Evolutionary conservation across 2,797 vertebrate genomes (phyloP).

Genomic region (Tamandua tetradactyla): DNA sequence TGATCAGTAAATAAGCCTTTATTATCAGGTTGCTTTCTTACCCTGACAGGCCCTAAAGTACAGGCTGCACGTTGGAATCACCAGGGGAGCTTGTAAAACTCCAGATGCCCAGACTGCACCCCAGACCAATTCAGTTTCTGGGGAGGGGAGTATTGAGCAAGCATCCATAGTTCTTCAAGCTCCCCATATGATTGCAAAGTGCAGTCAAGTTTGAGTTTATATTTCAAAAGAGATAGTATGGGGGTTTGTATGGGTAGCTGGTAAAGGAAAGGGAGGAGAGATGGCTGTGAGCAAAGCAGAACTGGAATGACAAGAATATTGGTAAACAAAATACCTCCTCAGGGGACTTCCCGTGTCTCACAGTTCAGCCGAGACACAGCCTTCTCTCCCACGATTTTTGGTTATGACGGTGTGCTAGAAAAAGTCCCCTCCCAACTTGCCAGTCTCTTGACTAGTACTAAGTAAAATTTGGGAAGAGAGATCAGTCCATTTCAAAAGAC

Average conservation of each 20-base stretch:
- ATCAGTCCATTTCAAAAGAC: background rate
- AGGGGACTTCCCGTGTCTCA: background rate
- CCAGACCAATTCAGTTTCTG: background rate
- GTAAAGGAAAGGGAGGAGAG: background rate
- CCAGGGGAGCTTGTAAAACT: background rate
- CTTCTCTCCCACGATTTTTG: background rate
- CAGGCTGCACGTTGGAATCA: background rate
- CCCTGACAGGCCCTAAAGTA: background rate
- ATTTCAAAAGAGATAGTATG: too few species aligned
- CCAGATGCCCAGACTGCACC: background rate
- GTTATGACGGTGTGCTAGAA: background rate
- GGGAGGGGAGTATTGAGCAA: background rate
- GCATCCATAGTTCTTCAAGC: background rate
- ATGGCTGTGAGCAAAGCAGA: background rate
- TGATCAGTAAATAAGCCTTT: slow-evolving; percentile 16
- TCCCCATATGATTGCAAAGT: background rate
- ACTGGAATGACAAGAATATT: background rate
- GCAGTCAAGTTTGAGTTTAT: background rate
- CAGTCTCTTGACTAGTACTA: background rate
- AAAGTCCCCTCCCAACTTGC: background rate
- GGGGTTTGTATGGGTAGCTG: too few species aligned
- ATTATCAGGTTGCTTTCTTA: background rate
- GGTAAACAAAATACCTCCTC: background rate
- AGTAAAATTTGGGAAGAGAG: background rate
- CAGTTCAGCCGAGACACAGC: background rate